Evolutionary conservation across 2,888 invertebrate species (phyloP).

Genomic region (Itoplectis maculator): DNA sequence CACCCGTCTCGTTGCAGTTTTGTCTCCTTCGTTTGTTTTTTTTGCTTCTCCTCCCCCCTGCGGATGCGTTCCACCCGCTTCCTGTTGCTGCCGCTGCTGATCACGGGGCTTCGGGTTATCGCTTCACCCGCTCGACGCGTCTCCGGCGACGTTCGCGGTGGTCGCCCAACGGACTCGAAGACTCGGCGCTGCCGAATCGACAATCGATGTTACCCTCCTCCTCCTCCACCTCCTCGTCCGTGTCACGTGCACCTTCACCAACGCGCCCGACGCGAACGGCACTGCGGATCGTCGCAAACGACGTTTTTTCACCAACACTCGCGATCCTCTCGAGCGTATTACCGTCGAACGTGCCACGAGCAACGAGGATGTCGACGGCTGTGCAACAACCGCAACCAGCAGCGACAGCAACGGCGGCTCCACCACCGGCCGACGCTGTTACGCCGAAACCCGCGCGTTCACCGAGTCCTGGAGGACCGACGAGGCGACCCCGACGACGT

Average conservation of each 20-base stretch:
- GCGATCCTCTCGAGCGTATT: conserved; percentile 7
- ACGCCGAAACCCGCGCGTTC: conserved; percentile 69
- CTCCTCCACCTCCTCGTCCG: too few relatives aligned
- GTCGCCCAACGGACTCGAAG: background rate
- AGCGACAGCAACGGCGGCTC: conserved; percentile 41
- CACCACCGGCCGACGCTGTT: conserved; percentile 36
- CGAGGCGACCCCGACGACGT: conserved; percentile 72
- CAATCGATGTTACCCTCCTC: background rate
- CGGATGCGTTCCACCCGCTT: background rate
- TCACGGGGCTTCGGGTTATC: conserved; percentile 49
- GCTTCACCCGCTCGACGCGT: conserved; percentile 9
- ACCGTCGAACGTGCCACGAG: conserved; percentile 7
- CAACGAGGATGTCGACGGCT: conserved; percentile 31
- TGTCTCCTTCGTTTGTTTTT: too few relatives aligned
- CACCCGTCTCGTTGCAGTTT: too few relatives aligned
- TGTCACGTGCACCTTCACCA: conserved; percentile 53
- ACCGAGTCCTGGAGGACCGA: conserved; percentile 72
- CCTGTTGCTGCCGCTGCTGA: conserved; percentile 35
- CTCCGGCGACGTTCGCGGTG: background rate
- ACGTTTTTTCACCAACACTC: conserved; percentile 43
- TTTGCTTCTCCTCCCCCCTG: conserved; percentile 31
- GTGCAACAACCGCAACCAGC: conserved; percentile 52
- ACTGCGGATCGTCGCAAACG: background rate
- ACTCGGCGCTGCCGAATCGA: background rate
- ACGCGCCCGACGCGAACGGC: conserved; percentile 34